Evolutionary conservation across 1,140 invertebrate genomes (phyloP), one percentile per base, ranked within the genome.

Genomic region (Formica selysi): DNA sequence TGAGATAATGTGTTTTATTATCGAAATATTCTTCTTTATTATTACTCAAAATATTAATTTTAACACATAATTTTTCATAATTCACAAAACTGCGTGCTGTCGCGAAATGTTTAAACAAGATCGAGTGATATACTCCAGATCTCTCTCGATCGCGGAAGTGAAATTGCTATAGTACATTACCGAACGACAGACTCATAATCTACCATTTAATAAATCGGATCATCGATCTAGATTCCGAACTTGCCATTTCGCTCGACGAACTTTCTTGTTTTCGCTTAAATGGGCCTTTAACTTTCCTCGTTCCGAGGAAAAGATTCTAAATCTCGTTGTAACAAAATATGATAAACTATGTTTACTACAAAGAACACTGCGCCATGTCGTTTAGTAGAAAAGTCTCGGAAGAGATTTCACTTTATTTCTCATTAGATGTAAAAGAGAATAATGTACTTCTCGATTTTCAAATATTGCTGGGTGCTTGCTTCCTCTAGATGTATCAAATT

Each of bases 171-270:
- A 83, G 68, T 32, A 38, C 26, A 38, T 74, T 83, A 36, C 68
- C 54, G 78, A 70, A 80, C 78, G 51, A 70, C 64, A 70, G 76
- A 80, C 7, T 79, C 64, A 67, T 81, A 83, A 83, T 44, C 51
- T 44, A 44, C 54, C 68, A 68, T 61, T 83, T 83, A 83, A 83
- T 74, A 83, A 83, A 83, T 83, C 79, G 79, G 68, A 83, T 83
- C 79, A 74, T 83, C 79, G 79, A 74, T 83, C 68, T 83, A 83
- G 36, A 83, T 83, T 73, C 54, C 68, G 38, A 83, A 83, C 79
- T 83, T 74, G 57, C 79, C 54, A 54, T 83, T 83, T 83, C 51
- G 79, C 79, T 61, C 68, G 54, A 32, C 38, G n/a, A 83, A 74
- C 68, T 74, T 83, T 83, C 79, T 61, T 74, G 54, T 83, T 83